A percentile compares a stretch with the other conserved stretches of the same genome.
Conservation (phyloP, 2,888 invertebrate genomes). For the Apamea crenata region DNA sequence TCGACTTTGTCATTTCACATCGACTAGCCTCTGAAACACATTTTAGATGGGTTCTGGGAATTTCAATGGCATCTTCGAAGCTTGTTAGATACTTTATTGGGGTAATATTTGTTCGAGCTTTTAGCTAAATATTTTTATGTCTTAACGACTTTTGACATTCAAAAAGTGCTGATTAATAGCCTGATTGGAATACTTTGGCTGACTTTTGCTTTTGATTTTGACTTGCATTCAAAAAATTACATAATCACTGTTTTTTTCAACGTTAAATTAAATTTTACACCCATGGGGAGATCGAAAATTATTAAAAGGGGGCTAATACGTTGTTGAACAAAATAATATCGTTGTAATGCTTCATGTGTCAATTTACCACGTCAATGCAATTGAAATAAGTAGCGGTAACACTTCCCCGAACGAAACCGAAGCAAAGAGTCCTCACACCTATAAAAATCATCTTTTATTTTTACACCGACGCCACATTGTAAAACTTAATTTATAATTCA, state of each 20-base stretch:
- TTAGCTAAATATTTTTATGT: background rate
- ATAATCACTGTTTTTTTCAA: background rate
- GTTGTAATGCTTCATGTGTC: background rate
- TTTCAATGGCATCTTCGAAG: background rate
- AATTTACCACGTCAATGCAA: background rate
- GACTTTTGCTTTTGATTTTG: background rate
- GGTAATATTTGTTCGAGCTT: background rate
- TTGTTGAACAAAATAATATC: background rate
- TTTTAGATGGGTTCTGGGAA: background rate
- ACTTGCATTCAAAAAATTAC: background rate
- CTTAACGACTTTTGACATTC: background rate
- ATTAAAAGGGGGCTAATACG: background rate
- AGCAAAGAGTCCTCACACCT: background rate
- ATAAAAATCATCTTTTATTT: background rate
- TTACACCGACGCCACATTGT: background rate
- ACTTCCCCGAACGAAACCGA: background rate
- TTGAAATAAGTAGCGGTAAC: background rate
- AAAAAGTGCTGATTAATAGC: background rate
- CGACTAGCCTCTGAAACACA: background rate
- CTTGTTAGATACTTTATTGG: background rate
- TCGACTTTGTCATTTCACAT: constrained; percentile 73
- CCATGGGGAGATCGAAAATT: background rate
- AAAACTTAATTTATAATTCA: constrained; percentile 15
- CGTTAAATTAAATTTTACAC: background rate
- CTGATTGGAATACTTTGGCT: background rate